Percentiles rank a stretch among this genome's conserved stretches.
Conservation (phyloP, 2,888 invertebrate genomes). For the Dicranocentrus wangi region DNA sequence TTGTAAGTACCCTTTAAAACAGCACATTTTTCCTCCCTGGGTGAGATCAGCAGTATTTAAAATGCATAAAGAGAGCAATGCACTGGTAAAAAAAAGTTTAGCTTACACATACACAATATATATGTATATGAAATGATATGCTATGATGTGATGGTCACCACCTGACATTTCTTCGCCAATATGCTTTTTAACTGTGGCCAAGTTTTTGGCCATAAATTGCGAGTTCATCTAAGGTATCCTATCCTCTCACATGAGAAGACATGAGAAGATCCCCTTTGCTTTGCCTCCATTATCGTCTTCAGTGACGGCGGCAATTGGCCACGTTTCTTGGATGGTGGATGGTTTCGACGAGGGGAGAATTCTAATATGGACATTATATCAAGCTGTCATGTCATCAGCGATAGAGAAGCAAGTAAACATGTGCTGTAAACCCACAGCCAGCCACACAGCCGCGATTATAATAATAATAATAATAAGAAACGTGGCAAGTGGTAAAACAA, state of each 20-base stretch:
- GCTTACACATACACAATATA: too few relatives aligned
- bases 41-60: not conserved
- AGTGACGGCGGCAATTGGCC: slow-evolving; percentile 2
- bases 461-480: slow-evolving; percentile 38
- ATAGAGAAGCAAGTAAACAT: not conserved
- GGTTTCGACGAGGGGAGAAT: slow-evolving; percentile 17
- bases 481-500: slow-evolving; percentile 26
- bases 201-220: slow-evolving; percentile 25
- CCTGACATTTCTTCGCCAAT: too few relatives aligned
- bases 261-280: too few relatives aligned
- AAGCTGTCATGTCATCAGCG: not conserved
- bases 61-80: slow-evolving; percentile 31
- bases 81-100: slow-evolving; percentile 30
- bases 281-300: not conserved
- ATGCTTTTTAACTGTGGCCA: too few relatives aligned
- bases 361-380: slow-evolving; percentile 37
- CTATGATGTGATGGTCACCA: too few relatives aligned
- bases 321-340: too few relatives aligned
- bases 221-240: not conserved
- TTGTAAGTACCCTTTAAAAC: not conserved
- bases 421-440: slow-evolving; percentile 11
- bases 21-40: not conserved
- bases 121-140: too few relatives aligned
- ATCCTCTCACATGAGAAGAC: not conserved
- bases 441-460: slow-evolving; percentile 30